These are phyloP conservation scores for Epizoanthus rinbou DNA, from an alignment of 92 coral and sea anemone species.

Conservation along the genomic window DNA sequence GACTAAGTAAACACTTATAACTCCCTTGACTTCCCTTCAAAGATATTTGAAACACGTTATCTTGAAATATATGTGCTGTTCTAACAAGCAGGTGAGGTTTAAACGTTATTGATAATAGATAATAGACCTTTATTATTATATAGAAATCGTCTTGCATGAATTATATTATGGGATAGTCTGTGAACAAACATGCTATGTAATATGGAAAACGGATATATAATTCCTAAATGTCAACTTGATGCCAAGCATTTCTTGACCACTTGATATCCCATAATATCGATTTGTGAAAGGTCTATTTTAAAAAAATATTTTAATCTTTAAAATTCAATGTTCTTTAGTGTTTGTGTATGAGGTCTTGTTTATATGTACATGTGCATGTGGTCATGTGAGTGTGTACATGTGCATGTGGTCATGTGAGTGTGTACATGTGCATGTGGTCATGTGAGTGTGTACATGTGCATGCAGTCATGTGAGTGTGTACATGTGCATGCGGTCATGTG, in stretches of 20 bases:
- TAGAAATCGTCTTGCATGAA: too few species aligned
- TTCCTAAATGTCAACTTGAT: too few species aligned
- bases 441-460: background rate
- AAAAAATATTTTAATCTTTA: too few species aligned
- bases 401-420: too few species aligned
- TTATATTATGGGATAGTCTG: too few species aligned
- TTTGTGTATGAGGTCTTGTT: background rate
- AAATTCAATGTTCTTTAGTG: background rate
- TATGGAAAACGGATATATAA: too few species aligned
- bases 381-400: background rate
- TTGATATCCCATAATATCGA: too few species aligned
- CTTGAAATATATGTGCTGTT: slow-evolving; percentile 95
- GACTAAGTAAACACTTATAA: background rate
- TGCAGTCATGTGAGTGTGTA: background rate
- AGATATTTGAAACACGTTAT: slow-evolving; percentile 96
- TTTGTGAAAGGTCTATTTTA: background rate
- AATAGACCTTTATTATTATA: background rate
- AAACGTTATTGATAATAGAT: background rate
- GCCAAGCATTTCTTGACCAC: too few species aligned
- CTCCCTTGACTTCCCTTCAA: slow-evolving; percentile 56
- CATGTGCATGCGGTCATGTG: too few species aligned
- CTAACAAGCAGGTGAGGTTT: slow-evolving; percentile 89
- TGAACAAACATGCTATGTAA: too few species aligned
- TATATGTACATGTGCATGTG: background rate
- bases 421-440: background rate